A percentile compares a stretch with the other conserved stretches of the same genome.
Conservation (phyloP, 2,113 vertebrate genomes). For the Pelecanus crispus region DNA sequence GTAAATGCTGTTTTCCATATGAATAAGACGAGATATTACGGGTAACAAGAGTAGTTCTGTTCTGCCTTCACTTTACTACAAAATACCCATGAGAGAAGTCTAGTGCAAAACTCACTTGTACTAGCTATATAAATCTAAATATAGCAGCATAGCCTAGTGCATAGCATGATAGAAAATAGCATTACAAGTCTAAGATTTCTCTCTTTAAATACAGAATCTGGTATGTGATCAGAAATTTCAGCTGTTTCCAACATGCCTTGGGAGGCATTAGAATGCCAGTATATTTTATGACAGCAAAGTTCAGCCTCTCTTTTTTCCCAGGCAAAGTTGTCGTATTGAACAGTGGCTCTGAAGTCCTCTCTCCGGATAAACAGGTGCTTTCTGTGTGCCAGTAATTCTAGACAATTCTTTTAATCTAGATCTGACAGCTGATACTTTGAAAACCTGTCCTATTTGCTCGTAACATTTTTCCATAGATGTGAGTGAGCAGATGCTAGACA, state of each 20-base stretch:
- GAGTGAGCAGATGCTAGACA: background rate
- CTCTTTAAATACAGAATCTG: conserved; percentile 25
- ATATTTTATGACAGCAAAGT: background rate
- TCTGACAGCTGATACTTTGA: background rate
- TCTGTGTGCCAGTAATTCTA: background rate
- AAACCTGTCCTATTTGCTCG: background rate
- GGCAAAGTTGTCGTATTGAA: background rate
- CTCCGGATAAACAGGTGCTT: conserved; percentile 9
- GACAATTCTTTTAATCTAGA: background rate
- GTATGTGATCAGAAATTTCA: conserved; percentile 14
- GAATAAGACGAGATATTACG: background rate
- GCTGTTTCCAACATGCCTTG: background rate
- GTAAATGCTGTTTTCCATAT: background rate
- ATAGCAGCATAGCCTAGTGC: background rate
- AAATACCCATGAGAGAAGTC: background rate
- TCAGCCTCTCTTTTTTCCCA: background rate
- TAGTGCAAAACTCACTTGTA: background rate
- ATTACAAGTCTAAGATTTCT: background rate
- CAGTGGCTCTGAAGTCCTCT: background rate
- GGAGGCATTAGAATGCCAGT: background rate
- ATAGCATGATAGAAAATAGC: background rate
- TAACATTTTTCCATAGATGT: background rate
- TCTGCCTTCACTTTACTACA: background rate
- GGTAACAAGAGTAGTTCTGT: background rate
- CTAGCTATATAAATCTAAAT: background rate